Evolutionary conservation across 2,113 vertebrate species (phyloP), one percentile per base, ranked within the genome.

Genomic region (Rhabdornis inornatus): DNA sequence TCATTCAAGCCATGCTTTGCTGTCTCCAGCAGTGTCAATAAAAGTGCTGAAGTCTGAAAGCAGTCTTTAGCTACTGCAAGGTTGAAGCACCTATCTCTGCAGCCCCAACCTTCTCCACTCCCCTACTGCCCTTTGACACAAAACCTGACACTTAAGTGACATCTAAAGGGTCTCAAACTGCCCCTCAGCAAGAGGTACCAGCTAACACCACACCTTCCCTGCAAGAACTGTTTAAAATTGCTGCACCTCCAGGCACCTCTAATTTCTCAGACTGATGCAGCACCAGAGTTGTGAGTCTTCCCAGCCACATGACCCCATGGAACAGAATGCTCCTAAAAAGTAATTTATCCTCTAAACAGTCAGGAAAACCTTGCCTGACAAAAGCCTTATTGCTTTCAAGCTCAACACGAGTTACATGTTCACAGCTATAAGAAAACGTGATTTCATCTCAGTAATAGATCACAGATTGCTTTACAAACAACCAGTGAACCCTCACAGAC

Each of bases 251-350:
- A 42, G 79, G 60, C 50, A 70, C n/a, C 59, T 91, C 17, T 39
- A 3, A 57, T 78, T 79, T 74, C 83, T 55, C 75, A 59, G 33
- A 7, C 23, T n/a, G 33, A 56, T 42, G 69, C 33, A 64, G 57
- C 61, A 21, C 11, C 18, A 20, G 57, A 33, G 40, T 1, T 80
- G 7, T 0, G 3, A 76, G 44, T 14, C 60, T 45, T 60, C 45
- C 57, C 80, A 60, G 31, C 20, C 45, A 56, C 55, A 28, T 2
- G 24, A 40, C 23, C 31, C 13, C 0, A 0, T 27, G 16, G 53
- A 81, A 89, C 5, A 20, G 21, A 89, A 23, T 6, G 7, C 27
- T 60, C 63, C 70, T 60, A 42, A 80, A 31, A 50, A 44, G 59
- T 64, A 35, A 78, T 83, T 92, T 83, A 59, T 50, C 53, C 61